Percentiles rank a stretch among this genome's conserved stretches.
These are phyloP conservation scores for Hedychridium roseum DNA, from an alignment of 2,888 invertebrate genomes.

Conservation along the genomic window DNA sequence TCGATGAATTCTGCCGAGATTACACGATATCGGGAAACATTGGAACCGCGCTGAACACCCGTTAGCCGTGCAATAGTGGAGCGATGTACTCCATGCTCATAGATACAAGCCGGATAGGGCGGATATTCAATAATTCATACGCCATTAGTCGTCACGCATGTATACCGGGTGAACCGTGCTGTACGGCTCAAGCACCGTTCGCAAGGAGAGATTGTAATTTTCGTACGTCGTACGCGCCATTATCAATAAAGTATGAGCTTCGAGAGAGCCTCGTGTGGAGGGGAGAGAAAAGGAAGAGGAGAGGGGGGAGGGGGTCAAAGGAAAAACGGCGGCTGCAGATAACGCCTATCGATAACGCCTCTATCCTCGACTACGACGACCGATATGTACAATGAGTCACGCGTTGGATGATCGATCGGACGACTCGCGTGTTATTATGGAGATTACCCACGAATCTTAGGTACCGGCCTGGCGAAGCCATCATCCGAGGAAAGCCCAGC, in stretches of 20 bases:
- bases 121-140: slow-evolving; percentile 49
- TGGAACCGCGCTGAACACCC: too few relatives aligned
- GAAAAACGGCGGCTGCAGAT: too few relatives aligned
- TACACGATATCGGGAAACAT: too few relatives aligned
- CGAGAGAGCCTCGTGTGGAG: background rate
- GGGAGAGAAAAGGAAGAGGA: background rate
- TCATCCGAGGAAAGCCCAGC: too few relatives aligned
- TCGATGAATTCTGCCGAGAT: too few relatives aligned
- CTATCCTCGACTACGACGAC: slow-evolving; percentile 21
- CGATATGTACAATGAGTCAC: slow-evolving; percentile 48
- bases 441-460: slow-evolving; percentile 13
- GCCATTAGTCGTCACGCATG: slow-evolving; percentile 38
- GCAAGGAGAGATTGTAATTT: too few relatives aligned
- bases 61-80: slow-evolving; percentile 26
- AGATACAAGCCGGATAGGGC: slow-evolving; percentile 40
- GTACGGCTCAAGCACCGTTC: too few relatives aligned
- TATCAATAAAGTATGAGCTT: too few relatives aligned
- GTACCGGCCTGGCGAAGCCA: slow-evolving; percentile 16
- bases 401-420: slow-evolving; percentile 52
- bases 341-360: background rate
- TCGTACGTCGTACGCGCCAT: too few relatives aligned
- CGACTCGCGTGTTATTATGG: slow-evolving; percentile 25
- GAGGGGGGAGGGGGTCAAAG: background rate
- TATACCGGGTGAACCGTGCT: slow-evolving; percentile 33
- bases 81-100: slow-evolving; percentile 28